Evolutionary conservation across 2,797 vertebrate species (phyloP), one percentile per base, ranked within the genome.

Genomic region (Phalloptychus januarius): DNA sequence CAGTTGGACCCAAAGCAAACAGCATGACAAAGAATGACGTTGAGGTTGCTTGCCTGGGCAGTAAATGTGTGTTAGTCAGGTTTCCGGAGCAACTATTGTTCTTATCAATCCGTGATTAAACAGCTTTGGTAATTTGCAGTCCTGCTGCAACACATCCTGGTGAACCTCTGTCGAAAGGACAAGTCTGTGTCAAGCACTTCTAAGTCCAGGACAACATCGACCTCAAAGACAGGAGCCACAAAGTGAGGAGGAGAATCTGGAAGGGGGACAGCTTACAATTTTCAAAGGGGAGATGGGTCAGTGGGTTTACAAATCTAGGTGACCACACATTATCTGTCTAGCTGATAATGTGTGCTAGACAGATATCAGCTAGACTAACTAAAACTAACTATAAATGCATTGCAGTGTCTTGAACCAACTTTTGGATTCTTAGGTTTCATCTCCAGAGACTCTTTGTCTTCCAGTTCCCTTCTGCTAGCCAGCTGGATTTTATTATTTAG

Each of bases 91-190:
- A 87, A 93, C 92, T 83, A 92, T 94, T 93, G 85, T 92, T 89
- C 80, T 87, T 87, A 93, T 92, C 91, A 94, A 93, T 86, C 90
- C 85, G 0, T 42, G 89, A 94, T 93, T 93, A 92, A 94, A 94
- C 92, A 93, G 83, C 87, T 77, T 79, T 52, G 72, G 83, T 87
- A 76, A 90, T 87, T 90, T 88, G 85, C 79, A 87, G 48, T 92
- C 93, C 56, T 92, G 88, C 89, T 67, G 71, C 61, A 84, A 93
- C 93, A 87, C 86, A 92, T 94, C 91, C 91, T 87, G 85, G 81
- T 77, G 83, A 86, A 88, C 12, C 84, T 88, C 83, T 81, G 76
- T 74, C 86, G 86, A 86, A 85, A 69, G 85, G 83, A 86, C 78
- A 74, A 46, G 85, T 71, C 73, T 74, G 82, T 75, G 73, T 84